Base-by-base conservation (phyloP, 1,140 invertebrate genomes). In the Apis florea region DNA sequence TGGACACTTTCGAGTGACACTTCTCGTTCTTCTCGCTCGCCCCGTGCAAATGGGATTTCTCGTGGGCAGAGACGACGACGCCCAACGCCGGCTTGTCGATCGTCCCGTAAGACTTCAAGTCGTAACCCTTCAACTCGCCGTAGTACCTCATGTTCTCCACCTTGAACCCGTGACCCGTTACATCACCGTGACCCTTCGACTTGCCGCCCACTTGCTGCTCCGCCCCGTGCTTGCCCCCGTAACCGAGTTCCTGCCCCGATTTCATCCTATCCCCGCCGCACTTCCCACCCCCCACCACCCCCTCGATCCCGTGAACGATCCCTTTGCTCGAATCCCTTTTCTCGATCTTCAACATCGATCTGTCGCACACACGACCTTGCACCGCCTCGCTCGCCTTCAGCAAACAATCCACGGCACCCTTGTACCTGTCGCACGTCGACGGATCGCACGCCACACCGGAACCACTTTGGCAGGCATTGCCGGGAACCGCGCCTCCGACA, bases 131-230 rank as follows among this genome's bases (percentile, higher is more conserved):
- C 0, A 93, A 77, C 54, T 93, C 93, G 19, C 92, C 92, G 78
- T 93, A 93, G 77, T 93, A 93, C 79, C 91, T 92, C 26, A 93
- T 86, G 73, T 92, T 93, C 71, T 93, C 93, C 40, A 88, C 83
- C 66, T 93, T 93, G 89, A 89, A 92, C 31, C 91, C 91, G 73
- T 89, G 88, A 63, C 79, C 82, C 49, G n/a, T n/a, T n/a, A 84
- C 63, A 81, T 91, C n/a, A n/a, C n/a, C 85, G 85, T 90, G 87
- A 4, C 68, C 51, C 66, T 87, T 87, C 47, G 74, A 40, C 58
- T 85, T 86, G 53, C n/a, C 75, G 24, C 31, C 31, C 31, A 40
- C 31, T 6, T 40, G 31, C 31, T 40, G n/a, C n/a, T n/a, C n/a
- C n/a, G 53, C 4, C 40, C 90, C 89, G 76, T 86, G 83, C 54